These are phyloP conservation scores for Thaleichthys pacificus DNA, from an alignment of 2,797 vertebrate species.

Conservation along the genomic window DNA sequence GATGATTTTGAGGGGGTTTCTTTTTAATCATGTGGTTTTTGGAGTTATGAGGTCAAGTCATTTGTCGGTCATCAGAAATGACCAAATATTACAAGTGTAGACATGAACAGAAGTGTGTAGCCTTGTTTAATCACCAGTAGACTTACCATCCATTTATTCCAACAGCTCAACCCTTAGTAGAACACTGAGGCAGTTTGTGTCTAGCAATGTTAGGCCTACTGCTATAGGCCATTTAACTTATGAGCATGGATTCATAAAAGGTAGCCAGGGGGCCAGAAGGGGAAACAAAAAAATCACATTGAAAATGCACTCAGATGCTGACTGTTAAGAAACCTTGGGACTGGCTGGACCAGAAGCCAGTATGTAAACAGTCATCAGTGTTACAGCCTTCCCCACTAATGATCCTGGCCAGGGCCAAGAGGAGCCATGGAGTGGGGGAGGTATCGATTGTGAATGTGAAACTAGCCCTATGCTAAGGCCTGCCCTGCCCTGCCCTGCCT, in stretches of 20 bases:
- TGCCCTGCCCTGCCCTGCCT: background rate
- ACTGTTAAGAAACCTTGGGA: constrained; percentile 41
- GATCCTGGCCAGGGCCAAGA: constrained; percentile 7
- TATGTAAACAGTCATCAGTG: constrained; percentile 10
- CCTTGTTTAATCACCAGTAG: too few species aligned
- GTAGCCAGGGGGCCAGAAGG: constrained; percentile 31
- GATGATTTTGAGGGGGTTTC: too few species aligned
- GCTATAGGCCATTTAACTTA: background rate
- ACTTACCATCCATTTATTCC: too few species aligned
- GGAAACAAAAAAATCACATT: constrained; percentile 25
- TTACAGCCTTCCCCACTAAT: constrained; percentile 2
- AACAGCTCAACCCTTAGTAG: background rate
- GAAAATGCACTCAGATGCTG: constrained; percentile 16
- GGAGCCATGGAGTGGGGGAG: constrained; percentile 9
- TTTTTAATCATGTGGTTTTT: background rate
- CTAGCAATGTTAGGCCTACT: background rate
- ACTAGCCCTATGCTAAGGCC: background rate
- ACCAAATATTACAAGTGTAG: too few species aligned
- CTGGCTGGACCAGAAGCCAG: background rate
- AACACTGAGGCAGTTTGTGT: background rate
- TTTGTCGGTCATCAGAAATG: too few species aligned
- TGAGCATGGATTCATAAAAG: constrained; percentile 18
- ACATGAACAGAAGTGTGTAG: too few species aligned
- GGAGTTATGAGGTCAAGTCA: background rate
- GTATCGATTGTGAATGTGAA: constrained; percentile 13